A percentile compares a stretch with the other conserved stretches of the same genome.
Evolutionary conservation across 1,140 invertebrate species (phyloP).

Genomic region (Polypedilum vanderplanki): DNA sequence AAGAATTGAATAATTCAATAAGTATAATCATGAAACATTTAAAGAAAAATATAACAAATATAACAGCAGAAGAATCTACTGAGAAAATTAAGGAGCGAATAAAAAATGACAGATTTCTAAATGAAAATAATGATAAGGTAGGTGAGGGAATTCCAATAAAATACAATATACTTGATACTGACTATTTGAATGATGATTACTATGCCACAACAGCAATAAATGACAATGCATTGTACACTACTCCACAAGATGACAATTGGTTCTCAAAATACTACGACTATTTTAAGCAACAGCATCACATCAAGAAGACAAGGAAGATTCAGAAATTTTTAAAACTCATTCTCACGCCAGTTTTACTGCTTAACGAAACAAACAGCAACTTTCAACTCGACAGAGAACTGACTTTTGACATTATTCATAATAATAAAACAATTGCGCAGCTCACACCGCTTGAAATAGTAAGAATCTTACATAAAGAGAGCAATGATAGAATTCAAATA

Average conservation of each 20-base stretch:
- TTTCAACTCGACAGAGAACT: neutral
- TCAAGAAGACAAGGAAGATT: neutral
- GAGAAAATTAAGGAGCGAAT: neutral
- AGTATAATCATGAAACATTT: neutral
- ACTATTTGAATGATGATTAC: neutral
- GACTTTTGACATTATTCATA: neutral
- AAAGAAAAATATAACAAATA: neutral
- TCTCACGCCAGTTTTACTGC: neutral
- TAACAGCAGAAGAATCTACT: neutral
- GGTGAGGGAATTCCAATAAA: neutral
- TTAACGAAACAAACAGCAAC: neutral
- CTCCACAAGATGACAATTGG: neutral
- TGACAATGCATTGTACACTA: neutral
- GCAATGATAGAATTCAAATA: neutral
- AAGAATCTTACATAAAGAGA: neutral
- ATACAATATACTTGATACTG: neutral
- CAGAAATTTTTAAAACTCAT: neutral
- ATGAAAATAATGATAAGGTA: neutral
- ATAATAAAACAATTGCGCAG: neutral
- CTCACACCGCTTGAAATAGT: neutral
- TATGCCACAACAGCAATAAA: neutral
- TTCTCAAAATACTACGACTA: neutral
- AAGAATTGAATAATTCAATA: neutral
- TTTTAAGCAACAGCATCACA: neutral
- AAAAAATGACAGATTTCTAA: neutral